phyloP scores from a whole-genome alignment of 2,113 vertebrate species.

The Phoenicopterus ruber region DNA sequence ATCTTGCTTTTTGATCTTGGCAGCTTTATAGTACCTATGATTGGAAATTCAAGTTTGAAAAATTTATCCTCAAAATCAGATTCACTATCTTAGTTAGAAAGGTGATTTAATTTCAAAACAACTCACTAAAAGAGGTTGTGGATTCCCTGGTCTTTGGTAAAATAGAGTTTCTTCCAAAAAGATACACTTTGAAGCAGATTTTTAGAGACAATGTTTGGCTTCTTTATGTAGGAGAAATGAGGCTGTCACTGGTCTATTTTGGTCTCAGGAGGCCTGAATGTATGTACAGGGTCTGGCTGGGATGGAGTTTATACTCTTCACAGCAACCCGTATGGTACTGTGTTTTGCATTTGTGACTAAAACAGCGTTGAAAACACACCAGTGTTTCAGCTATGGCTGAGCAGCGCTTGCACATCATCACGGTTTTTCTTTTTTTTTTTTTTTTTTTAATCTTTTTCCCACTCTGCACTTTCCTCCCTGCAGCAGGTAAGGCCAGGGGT shows the following conservation, averaged over 20 bases:
- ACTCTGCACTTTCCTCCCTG: background rate
- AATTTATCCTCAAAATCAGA: background rate
- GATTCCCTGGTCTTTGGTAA: background rate
- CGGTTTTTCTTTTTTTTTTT: background rate
- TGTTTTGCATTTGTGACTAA: background rate
- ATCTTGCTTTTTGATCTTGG: background rate
- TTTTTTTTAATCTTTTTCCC: background rate
- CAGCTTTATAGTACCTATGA: background rate
- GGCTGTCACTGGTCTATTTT: background rate
- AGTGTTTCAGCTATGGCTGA: background rate
- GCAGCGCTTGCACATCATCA: background rate
- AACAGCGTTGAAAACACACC: background rate
- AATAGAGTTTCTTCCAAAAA: background rate
- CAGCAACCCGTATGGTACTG: background rate
- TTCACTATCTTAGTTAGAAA: background rate
- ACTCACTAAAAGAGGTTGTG: background rate
- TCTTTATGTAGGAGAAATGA: background rate
- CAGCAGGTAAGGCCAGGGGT: background rate
- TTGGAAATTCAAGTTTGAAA: background rate
- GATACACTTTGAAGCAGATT: background rate
- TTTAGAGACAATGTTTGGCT: background rate
- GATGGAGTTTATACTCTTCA: background rate
- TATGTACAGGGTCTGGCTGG: background rate
- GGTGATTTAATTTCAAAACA: background rate
- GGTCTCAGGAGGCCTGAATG: background rate